Conservation (phyloP, 2,113 vertebrate species). For the Nyctibius bracteatus region DNA sequence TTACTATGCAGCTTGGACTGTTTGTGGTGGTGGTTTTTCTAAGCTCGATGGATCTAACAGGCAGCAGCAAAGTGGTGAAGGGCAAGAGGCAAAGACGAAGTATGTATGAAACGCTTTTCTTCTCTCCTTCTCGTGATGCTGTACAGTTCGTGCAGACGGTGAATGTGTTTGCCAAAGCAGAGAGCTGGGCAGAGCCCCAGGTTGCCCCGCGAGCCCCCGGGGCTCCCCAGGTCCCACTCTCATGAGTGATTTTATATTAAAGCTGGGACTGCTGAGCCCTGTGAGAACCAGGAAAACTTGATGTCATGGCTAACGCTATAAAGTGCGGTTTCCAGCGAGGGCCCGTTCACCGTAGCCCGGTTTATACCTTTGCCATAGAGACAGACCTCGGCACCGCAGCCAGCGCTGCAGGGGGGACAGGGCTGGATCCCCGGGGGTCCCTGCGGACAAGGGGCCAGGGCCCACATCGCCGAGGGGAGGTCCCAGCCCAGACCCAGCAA, state of each 20-base stretch:
- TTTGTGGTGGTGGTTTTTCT: constrained; percentile 90
- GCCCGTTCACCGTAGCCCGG: too few relatives aligned
- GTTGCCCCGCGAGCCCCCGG: background rate
- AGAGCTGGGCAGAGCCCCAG: background rate
- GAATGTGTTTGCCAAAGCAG: background rate
- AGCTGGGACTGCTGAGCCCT: background rate
- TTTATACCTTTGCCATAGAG: background rate
- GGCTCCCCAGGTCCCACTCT: background rate
- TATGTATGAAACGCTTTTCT: constrained; percentile 75
- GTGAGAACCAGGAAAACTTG: constrained; percentile 1
- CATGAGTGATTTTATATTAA: constrained; percentile 5
- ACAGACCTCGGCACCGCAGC: background rate
- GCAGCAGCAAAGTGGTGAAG: constrained; percentile 83
- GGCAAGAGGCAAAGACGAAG: constrained; percentile 92
- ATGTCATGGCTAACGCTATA: background rate
- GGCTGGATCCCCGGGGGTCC: rapidly evolving
- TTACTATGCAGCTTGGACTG: constrained; percentile 98
- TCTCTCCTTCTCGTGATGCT: background rate
- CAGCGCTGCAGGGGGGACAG: background rate
- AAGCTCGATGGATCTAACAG: constrained; percentile 85
- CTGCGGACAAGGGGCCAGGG: rapidly evolving
- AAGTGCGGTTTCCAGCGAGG: background rate
- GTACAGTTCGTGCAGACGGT: background rate
- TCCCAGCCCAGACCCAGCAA: background rate
- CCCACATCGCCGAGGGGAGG: background rate